Percentiles rank a stretch among this genome's conserved stretches.
Conservation (phyloP, 2,888 invertebrate species). For the Eilema caniola region DNA sequence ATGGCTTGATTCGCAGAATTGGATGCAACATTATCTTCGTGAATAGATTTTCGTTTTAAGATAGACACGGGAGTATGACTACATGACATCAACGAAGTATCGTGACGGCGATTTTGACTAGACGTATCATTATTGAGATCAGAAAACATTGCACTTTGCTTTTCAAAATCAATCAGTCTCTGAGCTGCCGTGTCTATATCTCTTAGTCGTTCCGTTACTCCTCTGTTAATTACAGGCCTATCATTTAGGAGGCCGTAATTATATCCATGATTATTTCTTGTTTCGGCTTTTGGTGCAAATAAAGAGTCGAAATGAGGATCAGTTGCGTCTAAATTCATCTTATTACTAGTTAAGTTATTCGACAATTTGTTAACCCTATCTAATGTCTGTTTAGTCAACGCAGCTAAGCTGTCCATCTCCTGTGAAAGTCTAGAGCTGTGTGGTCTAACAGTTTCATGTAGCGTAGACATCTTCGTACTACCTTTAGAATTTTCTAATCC, state of each 20-base stretch:
- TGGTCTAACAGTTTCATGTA: conserved; percentile 80
- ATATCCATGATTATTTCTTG: conserved; percentile 70
- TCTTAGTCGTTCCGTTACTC: conserved; percentile 80
- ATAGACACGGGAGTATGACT: conserved; percentile 88
- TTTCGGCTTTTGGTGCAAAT: conserved; percentile 73
- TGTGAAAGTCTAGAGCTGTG: conserved; percentile 83
- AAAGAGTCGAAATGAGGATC: conserved; percentile 75
- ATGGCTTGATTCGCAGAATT: conserved; percentile 84
- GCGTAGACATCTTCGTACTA: conserved; percentile 76
- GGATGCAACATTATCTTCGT: conserved; percentile 83
- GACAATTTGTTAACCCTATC: conserved; percentile 89
- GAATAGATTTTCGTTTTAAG: conserved; percentile 89
- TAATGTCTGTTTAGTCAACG: conserved; percentile 89
- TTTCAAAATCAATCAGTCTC: conserved; percentile 86
- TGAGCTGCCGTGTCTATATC: conserved; percentile 85
- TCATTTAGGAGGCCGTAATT: conserved; percentile 75
- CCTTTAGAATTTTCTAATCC: conserved; percentile 65
- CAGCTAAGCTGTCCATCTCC: conserved; percentile 89
- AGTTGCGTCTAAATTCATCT: conserved; percentile 75
- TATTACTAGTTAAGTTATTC: conserved; percentile 85
- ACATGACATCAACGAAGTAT: conserved; percentile 72
- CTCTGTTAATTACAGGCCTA: conserved; percentile 69
- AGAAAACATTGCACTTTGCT: conserved; percentile 86
- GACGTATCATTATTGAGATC: conserved; percentile 84
- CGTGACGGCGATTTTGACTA: conserved; percentile 84